Base-by-base conservation (phyloP, 2,888 invertebrate genomes). In the Periphyllus acericola region DNA sequence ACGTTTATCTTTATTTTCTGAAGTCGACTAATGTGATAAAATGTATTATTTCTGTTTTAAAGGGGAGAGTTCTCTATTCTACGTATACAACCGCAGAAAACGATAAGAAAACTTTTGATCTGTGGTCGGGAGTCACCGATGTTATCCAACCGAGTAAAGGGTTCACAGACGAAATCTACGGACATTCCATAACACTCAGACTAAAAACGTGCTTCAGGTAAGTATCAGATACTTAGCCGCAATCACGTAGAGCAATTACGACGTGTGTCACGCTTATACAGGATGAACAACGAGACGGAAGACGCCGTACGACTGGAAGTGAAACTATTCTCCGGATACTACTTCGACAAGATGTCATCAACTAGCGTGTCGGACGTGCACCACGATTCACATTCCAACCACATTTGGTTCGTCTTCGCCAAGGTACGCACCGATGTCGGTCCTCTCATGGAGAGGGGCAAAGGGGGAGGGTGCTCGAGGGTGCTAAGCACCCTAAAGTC, bases 161-260 rank as follows among this genome's bases (percentile, higher is more conserved):
- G 90, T 94, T 87, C n/a, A 74, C 94, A 68, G 93, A 94, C 25
- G 55, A 94, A 94, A 90, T 90, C 91, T 94, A 52, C 91, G 94
- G 94, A 36, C 94, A 94, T 90, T 91, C 94, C 5, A 94, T 94
- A 0, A 93, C 93, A n/a, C 91, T 94, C 52, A 94, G 94, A 89
- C 93, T 94, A 60, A 94, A 94, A 90, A 93, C 94, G 3, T 94
- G 94, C 90, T 94, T 94, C 91, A 93, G 93, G 94, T 94, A 91
- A 90, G 36, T 40, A 19, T n/a, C 34, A 14, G 46, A 71, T 60
- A 60, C 17, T 25, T 19, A 34, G 29, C 9, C 3, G 14, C 46
- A 75, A 40, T 40, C 9, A 25, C 0, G 21, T 75, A 25, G 21
- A 32, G 1, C 6, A 71, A 36, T 40, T 3, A 60, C 21, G 6